These are phyloP conservation scores for Anas flavirostris DNA, from an alignment of 2,797 vertebrate genomes.

Conservation along the genomic window DNA sequence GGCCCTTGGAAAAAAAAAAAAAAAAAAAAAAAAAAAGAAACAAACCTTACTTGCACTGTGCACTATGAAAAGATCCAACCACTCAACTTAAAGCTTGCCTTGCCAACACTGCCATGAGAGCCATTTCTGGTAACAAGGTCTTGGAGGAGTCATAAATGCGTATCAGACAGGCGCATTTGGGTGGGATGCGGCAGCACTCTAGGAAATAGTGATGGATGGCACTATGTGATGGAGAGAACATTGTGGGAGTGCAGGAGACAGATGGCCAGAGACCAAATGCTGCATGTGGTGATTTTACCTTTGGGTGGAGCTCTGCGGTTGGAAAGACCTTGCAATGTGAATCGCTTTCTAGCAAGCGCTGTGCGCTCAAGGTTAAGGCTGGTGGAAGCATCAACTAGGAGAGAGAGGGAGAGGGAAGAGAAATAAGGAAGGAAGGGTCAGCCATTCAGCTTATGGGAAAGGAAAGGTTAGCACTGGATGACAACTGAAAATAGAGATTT, in stretches of 20 bases:
- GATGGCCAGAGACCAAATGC: constrained; percentile 58
- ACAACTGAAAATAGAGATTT: constrained; percentile 17
- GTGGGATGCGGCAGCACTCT: constrained; percentile 5
- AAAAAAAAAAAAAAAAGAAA: background rate
- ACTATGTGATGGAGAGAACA: constrained; percentile 57
- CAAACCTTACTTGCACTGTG: background rate
- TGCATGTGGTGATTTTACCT: constrained; percentile 84
- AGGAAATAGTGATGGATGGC: constrained; percentile 44
- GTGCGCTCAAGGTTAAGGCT: constrained; percentile 85
- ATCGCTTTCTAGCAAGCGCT: constrained; percentile 92
- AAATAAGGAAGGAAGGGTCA: constrained; percentile 77
- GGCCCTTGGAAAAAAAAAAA: background rate
- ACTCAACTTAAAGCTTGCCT: background rate
- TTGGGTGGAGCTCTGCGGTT: constrained; percentile 92
- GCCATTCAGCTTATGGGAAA: constrained; percentile 55
- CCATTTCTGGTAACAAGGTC: background rate
- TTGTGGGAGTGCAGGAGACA: constrained; percentile 50
- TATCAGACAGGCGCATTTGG: background rate
- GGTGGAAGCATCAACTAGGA: constrained; percentile 87
- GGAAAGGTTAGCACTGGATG: constrained; percentile 54
- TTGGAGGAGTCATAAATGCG: background rate
- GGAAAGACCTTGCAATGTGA: constrained; percentile 95
- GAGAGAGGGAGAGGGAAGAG: constrained; percentile 78
- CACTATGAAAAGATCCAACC: background rate
- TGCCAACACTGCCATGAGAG: background rate